phyloP scores from a whole-genome alignment of 2,113 vertebrate genomes.

The Neolamprologus sp. region DNA sequence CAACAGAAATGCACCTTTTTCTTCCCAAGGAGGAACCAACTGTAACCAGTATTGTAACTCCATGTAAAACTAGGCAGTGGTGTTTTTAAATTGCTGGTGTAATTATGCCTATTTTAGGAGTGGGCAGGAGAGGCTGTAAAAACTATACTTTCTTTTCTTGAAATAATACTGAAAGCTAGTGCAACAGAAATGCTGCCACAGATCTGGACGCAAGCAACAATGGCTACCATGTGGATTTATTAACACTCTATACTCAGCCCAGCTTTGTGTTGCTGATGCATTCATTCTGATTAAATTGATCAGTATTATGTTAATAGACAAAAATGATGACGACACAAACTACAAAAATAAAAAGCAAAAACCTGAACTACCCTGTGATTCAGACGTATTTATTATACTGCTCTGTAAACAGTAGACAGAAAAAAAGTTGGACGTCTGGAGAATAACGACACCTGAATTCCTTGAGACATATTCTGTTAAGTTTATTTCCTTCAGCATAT shows the following conservation, averaged over 20 bases:
- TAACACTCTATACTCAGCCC: not conserved
- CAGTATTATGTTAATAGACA: not conserved
- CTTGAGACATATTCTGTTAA: not conserved
- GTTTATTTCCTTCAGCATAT: constrained; percentile 8
- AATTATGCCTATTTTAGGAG: not conserved
- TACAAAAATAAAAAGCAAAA: not conserved
- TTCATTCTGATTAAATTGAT: not conserved
- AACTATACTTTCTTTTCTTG: not conserved
- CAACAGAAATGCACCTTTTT: not conserved
- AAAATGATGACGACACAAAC: not conserved
- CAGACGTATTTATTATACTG: not conserved
- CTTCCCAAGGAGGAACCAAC: not conserved
- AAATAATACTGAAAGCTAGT: not conserved
- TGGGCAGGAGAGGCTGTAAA: not conserved
- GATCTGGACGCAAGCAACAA: not conserved
- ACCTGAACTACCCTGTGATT: not conserved
- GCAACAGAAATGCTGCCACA: not conserved
- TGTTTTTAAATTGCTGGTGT: not conserved
- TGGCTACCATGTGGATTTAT: not conserved
- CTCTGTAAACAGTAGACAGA: not conserved
- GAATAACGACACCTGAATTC: not conserved
- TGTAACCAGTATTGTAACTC: not conserved
- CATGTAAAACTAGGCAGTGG: not conserved
- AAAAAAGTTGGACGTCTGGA: not conserved
- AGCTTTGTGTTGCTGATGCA: not conserved